These are phyloP conservation scores for Orestias chungarensis DNA, from an alignment of 2,797 vertebrate species.

Conservation along the genomic window DNA sequence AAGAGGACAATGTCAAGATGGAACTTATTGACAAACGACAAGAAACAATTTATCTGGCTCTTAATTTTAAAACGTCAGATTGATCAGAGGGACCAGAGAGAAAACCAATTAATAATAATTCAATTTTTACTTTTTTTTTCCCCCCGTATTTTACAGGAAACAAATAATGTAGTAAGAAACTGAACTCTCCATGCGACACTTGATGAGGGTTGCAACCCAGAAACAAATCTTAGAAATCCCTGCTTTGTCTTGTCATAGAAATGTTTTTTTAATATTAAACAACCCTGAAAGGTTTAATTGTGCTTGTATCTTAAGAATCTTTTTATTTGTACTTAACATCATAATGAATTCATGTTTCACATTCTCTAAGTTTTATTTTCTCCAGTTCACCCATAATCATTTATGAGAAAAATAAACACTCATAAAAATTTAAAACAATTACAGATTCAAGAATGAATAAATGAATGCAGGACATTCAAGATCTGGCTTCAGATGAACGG, in stretches of 20 bases:
- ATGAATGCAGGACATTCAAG: neutral
- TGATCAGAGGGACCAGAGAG: neutral
- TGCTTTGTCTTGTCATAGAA: too few species aligned
- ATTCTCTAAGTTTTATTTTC: neutral
- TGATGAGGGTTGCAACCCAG: neutral
- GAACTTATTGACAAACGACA: conserved; percentile 50
- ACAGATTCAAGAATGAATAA: neutral
- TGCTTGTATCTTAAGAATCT: too few species aligned
- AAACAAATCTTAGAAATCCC: too few species aligned
- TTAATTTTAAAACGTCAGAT: conserved; percentile 44
- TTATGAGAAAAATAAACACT: neutral
- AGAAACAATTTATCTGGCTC: conserved; percentile 46
- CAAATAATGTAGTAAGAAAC: neutral
- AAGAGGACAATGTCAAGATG: conserved; percentile 44
- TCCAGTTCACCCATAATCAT: neutral
- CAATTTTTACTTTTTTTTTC: neutral
- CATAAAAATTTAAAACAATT: neutral
- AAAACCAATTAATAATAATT: neutral
- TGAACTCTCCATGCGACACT: neutral
- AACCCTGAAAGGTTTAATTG: too few species aligned
- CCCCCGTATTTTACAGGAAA: neutral
- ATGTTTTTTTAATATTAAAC: too few species aligned
- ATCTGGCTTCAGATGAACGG: neutral
- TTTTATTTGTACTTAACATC: neutral
- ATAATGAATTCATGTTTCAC: neutral